These are phyloP conservation scores for Uropetala carovei DNA, from an alignment of 2,888 invertebrate genomes.

Conservation along the genomic window DNA sequence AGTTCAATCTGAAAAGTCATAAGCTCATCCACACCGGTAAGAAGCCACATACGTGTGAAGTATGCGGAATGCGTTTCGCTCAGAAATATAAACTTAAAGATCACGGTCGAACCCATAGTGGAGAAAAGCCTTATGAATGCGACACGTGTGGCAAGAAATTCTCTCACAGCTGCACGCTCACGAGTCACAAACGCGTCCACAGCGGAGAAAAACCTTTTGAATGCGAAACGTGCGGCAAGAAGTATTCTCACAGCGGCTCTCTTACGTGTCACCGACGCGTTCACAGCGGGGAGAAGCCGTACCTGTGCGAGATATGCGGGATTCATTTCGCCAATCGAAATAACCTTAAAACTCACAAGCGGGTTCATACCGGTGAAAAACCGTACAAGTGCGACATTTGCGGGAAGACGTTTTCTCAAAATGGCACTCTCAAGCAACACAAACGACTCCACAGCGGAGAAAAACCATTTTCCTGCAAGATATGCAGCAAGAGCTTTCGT, in stretches of 20 bases:
- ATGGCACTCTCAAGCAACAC: too few species aligned
- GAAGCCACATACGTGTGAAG: conserved; percentile 58
- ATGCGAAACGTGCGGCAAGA: not conserved
- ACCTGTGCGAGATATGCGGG: too few species aligned
- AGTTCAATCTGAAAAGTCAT: conserved; percentile 40
- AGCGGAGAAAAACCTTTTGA: not conserved
- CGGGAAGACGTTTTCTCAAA: too few species aligned
- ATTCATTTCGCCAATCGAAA: too few species aligned
- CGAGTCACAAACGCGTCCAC: not conserved
- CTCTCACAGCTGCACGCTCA: not conserved
- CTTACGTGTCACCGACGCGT: not conserved
- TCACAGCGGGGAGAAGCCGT: not conserved
- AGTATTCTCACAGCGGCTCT: not conserved
- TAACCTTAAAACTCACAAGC: too few species aligned
- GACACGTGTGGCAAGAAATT: conserved; percentile 51
- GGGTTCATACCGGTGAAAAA: too few species aligned
- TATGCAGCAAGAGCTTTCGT: too few species aligned
- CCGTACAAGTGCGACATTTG: too few species aligned
- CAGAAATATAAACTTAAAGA: conserved; percentile 37
- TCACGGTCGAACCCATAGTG: conserved; percentile 55
- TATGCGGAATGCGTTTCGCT: conserved; percentile 57
- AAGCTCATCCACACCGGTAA: conserved; percentile 61
- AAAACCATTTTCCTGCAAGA: too few species aligned
- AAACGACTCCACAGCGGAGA: too few species aligned
- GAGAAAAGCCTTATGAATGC: conserved; percentile 49